Base-by-base conservation (phyloP, 2,113 vertebrate genomes). In the Megaleporinus macrocephalus region DNA sequence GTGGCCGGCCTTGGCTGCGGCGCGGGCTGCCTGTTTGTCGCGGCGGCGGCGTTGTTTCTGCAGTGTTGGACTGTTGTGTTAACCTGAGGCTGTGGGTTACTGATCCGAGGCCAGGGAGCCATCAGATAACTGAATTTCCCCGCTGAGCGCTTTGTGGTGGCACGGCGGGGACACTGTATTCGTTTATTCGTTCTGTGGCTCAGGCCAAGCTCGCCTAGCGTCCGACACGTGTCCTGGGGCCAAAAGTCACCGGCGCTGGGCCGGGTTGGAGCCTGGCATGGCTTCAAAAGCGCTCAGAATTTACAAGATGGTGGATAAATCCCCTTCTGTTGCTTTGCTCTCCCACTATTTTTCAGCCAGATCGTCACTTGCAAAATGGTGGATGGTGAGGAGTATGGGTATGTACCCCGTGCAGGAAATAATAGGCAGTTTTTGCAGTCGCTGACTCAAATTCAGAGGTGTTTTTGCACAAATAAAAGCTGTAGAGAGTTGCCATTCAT, bases 241-340 rank as follows among this genome's bases (percentile, higher is more conserved):
- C 79, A 80, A 73, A 78, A 81, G 78, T 78, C 73, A 76, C 41
- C 78, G 74, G 74, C 70, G 73, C 47, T 72, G 57, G 24, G 70
- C n/a, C 82, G 73, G 86, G 65, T 47, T 65, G 83, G 72, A 75
- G 84, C 68, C 66, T 80, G 66, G 82, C 83, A 51, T 53, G 73
- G 73, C 76, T 80, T 83, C 83, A 51, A 61, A 69, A 73, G 36
- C 33, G 12, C 73, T 62, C 51, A 16, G 36, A 69, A 22, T 76
- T 82, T 76, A 82, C 26, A 82, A 82, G 80, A 82, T 76, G 63
- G 63, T 69, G 73, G 33, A 36, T 82, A 82, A 82, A 76, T 68
- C 63, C 51, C 53, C 26, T 69, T 59, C 63, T 74, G 73, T 70
- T 44, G 41, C 33, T 27, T n/a, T 12, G 36, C 22, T 76, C 57